Evolutionary conservation across 1,140 invertebrate genomes (phyloP), one percentile per base, ranked within the genome.

Genomic region (Coptotermes formosanus): DNA sequence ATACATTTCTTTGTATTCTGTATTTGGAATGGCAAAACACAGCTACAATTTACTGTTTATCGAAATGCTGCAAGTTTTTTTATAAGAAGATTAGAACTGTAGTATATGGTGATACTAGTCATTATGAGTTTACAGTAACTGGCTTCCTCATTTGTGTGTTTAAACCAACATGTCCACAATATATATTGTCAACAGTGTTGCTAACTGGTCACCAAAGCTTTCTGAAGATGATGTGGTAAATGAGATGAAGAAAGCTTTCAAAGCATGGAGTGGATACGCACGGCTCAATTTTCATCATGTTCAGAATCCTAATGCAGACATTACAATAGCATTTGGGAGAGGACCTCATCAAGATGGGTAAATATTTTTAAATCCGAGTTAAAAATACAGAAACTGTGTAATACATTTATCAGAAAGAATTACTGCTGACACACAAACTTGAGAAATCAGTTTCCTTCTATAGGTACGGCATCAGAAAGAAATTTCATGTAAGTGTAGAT

Each of bases 281-380:
- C 89, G 91, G 30, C 90, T 96, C 0, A 90, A 88, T 52, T 95
- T 96, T 88, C 89, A 88, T 14, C 90, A 91, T 84, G 87, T 89
- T 8, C 38, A 88, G 30, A 89, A 89, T 85, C 89, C 91, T 16
- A 87, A 89, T 83, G 94, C 94, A 0, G 94, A 96, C 89, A 95
- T 96, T 86, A 91, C 93, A 64, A 92, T 96, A 21, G 92, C 92
- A 0, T 96, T 96, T 90, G 93, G 91, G 45, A 90, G 90, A 75
- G 92, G 91, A 25, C 90, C 93, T 86, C 95, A 96, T 88, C 94
- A 94, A 16, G 95, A 96, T 89, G 90, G 90, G 94, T 94, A 43
- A 52, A 30, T 2, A n/a, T 82, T 48, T 82, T n/a, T 11, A 8
- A n/a, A 75, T 75, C 25, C 11, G 25, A 55, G 52, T 12, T 12